Conservation (phyloP, 2,797 vertebrate species). For the Sebastes paucispinis region DNA sequence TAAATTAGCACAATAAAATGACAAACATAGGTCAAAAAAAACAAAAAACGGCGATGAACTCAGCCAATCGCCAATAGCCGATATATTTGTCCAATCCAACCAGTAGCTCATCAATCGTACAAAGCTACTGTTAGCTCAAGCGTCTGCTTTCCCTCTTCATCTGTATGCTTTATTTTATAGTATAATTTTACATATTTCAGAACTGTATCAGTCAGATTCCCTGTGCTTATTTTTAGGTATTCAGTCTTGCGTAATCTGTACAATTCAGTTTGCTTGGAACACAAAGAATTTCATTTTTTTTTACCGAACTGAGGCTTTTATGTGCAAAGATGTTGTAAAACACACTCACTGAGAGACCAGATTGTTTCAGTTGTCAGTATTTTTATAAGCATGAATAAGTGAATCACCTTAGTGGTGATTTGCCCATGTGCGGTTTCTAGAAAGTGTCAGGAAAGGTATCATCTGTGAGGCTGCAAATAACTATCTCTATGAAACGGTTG, state of each 20-base stretch:
- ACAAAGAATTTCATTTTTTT: neutral
- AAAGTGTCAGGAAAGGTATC: neutral
- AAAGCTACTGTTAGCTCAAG: neutral
- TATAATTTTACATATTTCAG: neutral
- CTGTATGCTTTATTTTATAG: neutral
- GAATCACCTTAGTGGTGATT: neutral
- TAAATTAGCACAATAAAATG: too few species aligned
- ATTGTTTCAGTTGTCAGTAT: slow-evolving; percentile 15
- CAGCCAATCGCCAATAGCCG: too few species aligned
- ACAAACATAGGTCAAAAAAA: too few species aligned
- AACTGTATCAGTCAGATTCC: neutral
- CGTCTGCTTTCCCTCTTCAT: neutral
- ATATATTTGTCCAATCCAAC: too few species aligned
- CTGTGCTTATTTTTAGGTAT: neutral
- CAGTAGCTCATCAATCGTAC: neutral
- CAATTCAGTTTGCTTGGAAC: neutral
- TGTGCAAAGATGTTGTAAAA: neutral
- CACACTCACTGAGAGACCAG: neutral
- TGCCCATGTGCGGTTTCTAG: neutral
- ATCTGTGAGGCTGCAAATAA: neutral
- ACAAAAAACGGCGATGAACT: too few species aligned
- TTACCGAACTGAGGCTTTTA: neutral
- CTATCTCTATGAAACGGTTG: neutral
- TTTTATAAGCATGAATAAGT: slow-evolving; percentile 6
- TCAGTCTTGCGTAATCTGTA: neutral